Base-by-base conservation (phyloP, 2,113 vertebrate genomes). In the Otolemur garnettii region DNA sequence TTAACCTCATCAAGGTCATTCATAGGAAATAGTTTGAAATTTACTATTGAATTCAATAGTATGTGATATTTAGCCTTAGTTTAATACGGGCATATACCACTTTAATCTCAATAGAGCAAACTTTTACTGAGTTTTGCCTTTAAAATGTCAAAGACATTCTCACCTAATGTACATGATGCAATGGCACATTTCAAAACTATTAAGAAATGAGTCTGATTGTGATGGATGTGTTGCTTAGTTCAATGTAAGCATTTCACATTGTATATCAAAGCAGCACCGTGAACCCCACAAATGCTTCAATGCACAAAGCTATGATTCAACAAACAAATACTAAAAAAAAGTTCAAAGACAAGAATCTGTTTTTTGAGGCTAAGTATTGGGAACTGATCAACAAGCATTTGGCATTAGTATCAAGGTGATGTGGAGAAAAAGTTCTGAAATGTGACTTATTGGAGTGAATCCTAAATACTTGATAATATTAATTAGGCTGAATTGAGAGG, bases 371-470 rank as follows among this genome's bases (percentile, higher is more conserved):
- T 35, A 7, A 35, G 13, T n/a, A 0, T 72, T 57, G 64, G 75
- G 35, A 35, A 77, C 33, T 24, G 60, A 26, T 87, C 53, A 77
- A 17, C 12, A 79, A 82, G 11, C 71, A 53, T 19, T 59, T 87
- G 59, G 30, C 22, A 38, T 81, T 82, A 33, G 10, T 68, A 17
- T 62, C 42, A 59, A 64, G 4, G 13, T 85, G 7, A 69, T 60
- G 21, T n/a, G 68, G 38, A 92, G 35, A 24, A 87, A 86, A 90
- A 59, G 7, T 82, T 88, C 68, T 84, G 60, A 87, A 96, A 91
- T 55, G n/a, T 85, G 26, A 30, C 64, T 77, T 92, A 38, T 0
- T 74, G 77, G 64, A 21, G 50, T 96, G 45, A 93, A n/a, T 45
- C 60, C 69, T 38, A 93, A 91, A 79, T 75, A 77, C n/a, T 81